phyloP scores from a whole-genome alignment of 1,140 invertebrate species.

The Neuroterus valhalla region DNA sequence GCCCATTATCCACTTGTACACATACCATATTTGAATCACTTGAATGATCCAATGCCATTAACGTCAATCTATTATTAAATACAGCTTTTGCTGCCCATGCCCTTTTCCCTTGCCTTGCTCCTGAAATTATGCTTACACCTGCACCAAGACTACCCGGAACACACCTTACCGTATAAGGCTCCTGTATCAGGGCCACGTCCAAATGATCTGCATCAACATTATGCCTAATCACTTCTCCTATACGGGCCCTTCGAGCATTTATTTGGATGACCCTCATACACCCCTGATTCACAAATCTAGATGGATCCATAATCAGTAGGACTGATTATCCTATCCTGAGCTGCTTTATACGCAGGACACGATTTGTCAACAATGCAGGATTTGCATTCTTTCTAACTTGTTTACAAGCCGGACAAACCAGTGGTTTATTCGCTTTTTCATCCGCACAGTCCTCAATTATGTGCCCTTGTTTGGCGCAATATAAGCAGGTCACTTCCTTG shows the following conservation, averaged over 20 bases:
- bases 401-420: neutral
- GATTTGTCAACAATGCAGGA: neutral
- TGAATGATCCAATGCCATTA: neutral
- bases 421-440: neutral
- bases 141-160: neutral
- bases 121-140: neutral
- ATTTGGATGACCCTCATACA: neutral
- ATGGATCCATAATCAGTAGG: neutral
- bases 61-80: neutral
- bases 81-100: neutral
- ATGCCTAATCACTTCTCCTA: neutral
- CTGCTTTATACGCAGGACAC: neutral
- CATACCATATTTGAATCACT: neutral
- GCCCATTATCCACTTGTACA: neutral
- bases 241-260: neutral
- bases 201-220: neutral
- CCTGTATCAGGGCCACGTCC: neutral
- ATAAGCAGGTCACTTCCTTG: neutral
- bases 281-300: neutral
- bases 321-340: neutral
- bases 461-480: neutral
- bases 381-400: neutral
- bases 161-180: neutral
- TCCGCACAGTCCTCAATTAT: neutral
- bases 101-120: neutral